A percentile compares a stretch with the other conserved stretches of the same genome.
Conservation (phyloP, 2,797 vertebrate species). For the Lepilemur ruficaudatus region DNA sequence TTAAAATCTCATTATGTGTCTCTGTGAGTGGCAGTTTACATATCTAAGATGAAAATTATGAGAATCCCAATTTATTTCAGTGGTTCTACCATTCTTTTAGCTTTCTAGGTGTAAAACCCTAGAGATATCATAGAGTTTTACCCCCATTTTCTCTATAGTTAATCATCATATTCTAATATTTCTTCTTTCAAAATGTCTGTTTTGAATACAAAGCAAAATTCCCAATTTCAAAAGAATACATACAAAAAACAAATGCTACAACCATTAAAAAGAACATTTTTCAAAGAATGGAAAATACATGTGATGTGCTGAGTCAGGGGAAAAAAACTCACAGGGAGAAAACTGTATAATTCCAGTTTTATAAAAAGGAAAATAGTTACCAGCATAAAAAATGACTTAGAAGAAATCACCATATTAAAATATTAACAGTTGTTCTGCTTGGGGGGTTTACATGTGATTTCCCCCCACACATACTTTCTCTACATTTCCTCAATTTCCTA, state of each 20-base stretch:
- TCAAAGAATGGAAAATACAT: constrained; percentile 1
- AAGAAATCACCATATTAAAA: constrained; percentile 28
- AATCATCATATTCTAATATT: background rate
- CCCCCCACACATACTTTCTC: background rate
- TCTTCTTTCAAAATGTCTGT: constrained; percentile 37
- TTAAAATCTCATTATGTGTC: constrained; percentile 22
- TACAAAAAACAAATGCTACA: background rate
- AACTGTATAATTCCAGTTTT: constrained; percentile 16
- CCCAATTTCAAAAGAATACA: constrained; percentile 43
- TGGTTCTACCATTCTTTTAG: constrained; percentile 1
- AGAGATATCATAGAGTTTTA: background rate
- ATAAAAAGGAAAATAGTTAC: constrained; percentile 11
- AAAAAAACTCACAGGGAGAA: background rate
- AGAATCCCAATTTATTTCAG: background rate
- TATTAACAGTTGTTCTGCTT: background rate
- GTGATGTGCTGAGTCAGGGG: background rate
- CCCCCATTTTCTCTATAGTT: background rate
- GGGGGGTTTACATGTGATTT: background rate
- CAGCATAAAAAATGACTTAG: background rate
- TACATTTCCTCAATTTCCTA: constrained; percentile 15
- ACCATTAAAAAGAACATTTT: constrained; percentile 18
- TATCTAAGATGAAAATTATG: constrained; percentile 19
- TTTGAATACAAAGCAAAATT: constrained; percentile 42
- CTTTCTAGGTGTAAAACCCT: constrained; percentile 15
- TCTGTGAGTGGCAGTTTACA: constrained; percentile 32